Base-by-base conservation (phyloP, 2,888 invertebrate genomes). In the Pristionchus fissidentatus region DNA sequence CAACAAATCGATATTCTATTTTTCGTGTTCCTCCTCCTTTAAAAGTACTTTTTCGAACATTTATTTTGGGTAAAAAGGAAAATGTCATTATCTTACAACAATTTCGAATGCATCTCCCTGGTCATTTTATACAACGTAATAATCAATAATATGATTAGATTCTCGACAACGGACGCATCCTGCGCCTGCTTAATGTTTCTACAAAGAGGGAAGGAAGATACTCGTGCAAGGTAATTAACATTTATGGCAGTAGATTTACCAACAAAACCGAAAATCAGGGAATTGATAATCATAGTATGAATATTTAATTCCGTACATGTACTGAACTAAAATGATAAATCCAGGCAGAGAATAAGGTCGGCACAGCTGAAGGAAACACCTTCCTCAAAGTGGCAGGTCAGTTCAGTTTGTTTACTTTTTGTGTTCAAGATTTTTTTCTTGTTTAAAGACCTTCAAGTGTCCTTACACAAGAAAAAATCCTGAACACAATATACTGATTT, bases 331-430 rank as follows among this genome's bases (percentile, higher is more conserved):
- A 13, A 73, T 19, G 73, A n/a, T 43, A 22, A 57, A 38, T 81
- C 87, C 84, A 92, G 57, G 94, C 93, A 0, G 88, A 89, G 26
- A 94, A 94, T 87, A 84, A 91, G 19, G 93, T 93, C 0, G 94
- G 94, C 8, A 88, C 89, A 22, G 88, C 90, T 7, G 92, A 92
- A 81, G 87, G 89, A 26, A 91, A 92, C 85, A 89, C 88, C 7
- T 92, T 91, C 85, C 57, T 92, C n/a, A 86, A 89, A 66, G 88
- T 92, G 29, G 87, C 87, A 19, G 90, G 91, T 91, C 55, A 78
- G 86, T 46, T 46, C n/a, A 29, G 15, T 46, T 29, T 52, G n/a
- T 57, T n/a, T 22, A 29, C 10, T 57, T 57, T n/a, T 57, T 57
- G 19, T 22, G 4, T 3, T 10, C 55, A 55, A 5, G 10, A 55